Percentiles rank a stretch among this genome's conserved stretches.
These are phyloP conservation scores for Arenicola marina DNA, from an alignment of 2,888 invertebrate genomes.

Conservation along the genomic window DNA sequence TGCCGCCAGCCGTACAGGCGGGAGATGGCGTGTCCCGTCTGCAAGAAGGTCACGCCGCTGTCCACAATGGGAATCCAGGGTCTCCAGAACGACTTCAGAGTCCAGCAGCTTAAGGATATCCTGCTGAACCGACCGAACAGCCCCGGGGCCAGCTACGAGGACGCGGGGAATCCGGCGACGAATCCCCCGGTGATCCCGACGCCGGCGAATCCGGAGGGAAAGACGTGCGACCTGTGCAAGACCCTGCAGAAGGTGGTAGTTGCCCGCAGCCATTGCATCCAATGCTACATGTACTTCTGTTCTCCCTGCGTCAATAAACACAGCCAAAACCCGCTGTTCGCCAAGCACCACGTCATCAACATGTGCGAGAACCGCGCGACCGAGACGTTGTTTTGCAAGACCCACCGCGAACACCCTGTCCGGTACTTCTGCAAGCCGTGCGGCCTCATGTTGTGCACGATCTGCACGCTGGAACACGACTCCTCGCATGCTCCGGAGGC, in stretches of 20 bases:
- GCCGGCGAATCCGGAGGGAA: neutral
- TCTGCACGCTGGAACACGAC: slow-evolving; percentile 34
- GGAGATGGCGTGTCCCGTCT: slow-evolving; percentile 55
- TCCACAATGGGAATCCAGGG: slow-evolving; percentile 52
- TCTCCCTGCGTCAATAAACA: slow-evolving; percentile 27
- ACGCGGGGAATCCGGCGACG: neutral
- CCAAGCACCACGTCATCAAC: slow-evolving; percentile 26
- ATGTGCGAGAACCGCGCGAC: slow-evolving; percentile 14
- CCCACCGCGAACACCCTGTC: slow-evolving; percentile 27
- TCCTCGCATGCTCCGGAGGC: slow-evolving; percentile 25
- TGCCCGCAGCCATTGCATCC: slow-evolving; percentile 29
- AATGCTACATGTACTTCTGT: slow-evolving; percentile 36
- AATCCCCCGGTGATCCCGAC: neutral
- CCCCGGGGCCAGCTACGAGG: neutral
- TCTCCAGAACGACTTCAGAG: slow-evolving; percentile 56
- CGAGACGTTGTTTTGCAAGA: slow-evolving; percentile 26
- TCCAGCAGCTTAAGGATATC: slow-evolving; percentile 34
- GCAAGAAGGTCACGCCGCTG: slow-evolving; percentile 54
- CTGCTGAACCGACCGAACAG: slow-evolving; percentile 4
- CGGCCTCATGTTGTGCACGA: slow-evolving; percentile 29
- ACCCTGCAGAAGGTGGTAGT: slow-evolving; percentile 12
- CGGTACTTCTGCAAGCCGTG: slow-evolving; percentile 33
- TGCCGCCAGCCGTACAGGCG: slow-evolving; percentile 46
- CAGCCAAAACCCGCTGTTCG: slow-evolving; percentile 25
- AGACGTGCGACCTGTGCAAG: slow-evolving; percentile 29